Conservation (phyloP, 2,113 vertebrate species). For the Sinocyclocheilus maitianheensis region DNA sequence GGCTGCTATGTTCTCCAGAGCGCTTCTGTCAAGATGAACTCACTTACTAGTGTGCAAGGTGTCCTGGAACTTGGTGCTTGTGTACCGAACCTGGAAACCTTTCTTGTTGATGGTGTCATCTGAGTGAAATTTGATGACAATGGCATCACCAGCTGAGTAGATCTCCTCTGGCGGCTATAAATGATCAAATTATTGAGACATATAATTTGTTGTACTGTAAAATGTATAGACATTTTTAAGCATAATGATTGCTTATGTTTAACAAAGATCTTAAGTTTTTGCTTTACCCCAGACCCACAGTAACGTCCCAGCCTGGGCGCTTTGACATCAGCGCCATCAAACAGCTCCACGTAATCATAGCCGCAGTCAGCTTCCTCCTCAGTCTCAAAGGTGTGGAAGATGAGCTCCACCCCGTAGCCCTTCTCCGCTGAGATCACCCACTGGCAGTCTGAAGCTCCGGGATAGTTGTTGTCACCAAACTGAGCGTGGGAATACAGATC, state of each 20-base stretch:
- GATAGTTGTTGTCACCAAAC: conserved; percentile 96
- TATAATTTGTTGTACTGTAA: neutral
- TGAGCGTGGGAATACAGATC: conserved; percentile 94
- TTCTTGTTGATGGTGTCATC: conserved; percentile 94
- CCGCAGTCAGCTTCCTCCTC: conserved; percentile 92
- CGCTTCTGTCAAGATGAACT: conserved; percentile 49
- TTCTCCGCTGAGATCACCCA: conserved; percentile 94
- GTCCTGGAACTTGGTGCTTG: conserved; percentile 95
- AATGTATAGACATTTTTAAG: neutral
- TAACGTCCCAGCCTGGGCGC: conserved; percentile 90
- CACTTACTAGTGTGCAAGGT: conserved; percentile 82
- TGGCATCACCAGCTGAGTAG: conserved; percentile 90
- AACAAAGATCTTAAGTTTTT: conserved; percentile 33
- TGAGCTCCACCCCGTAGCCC: conserved; percentile 90
- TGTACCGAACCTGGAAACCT: conserved; percentile 90
- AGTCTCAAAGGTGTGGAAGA: conserved; percentile 93
- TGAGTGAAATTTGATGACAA: conserved; percentile 87
- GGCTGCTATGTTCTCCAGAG: neutral
- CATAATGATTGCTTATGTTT: neutral
- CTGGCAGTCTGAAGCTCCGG: conserved; percentile 83
- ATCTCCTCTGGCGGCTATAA: conserved; percentile 89
- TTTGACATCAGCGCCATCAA: conserved; percentile 86
- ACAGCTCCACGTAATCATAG: conserved; percentile 94
- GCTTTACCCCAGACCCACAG: conserved; percentile 88
- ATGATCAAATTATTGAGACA: conserved; percentile 36